Conservation (phyloP, 2,888 invertebrate species). For the Corythucha ciliata region DNA sequence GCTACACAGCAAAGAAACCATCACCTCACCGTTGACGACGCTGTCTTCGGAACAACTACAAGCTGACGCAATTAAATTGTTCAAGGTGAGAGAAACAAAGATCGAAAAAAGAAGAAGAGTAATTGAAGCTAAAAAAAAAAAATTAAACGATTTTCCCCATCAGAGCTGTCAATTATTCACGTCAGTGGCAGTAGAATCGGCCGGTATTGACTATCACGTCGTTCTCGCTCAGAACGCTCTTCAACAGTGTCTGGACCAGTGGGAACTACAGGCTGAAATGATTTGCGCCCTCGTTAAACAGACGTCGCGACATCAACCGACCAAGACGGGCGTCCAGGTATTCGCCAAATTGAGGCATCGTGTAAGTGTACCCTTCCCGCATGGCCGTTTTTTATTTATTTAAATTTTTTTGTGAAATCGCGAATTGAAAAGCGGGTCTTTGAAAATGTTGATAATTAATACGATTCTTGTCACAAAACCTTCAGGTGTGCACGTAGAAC, state of each 20-base stretch:
- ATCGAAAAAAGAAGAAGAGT: neutral
- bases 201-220: conserved; percentile 95
- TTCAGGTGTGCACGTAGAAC: too few species aligned
- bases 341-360: conserved; percentile 48
- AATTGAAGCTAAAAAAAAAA: neutral
- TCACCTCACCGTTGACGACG: conserved; percentile 80
- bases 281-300: conserved; percentile 85
- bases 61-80: conserved; percentile 83
- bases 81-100: conserved; percentile 55
- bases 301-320: conserved; percentile 76
- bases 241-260: conserved; percentile 80
- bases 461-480: too few species aligned
- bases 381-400: conserved; percentile 29
- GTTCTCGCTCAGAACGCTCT: conserved; percentile 93
- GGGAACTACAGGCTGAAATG: conserved; percentile 87
- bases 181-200: conserved; percentile 89
- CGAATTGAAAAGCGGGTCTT: too few species aligned
- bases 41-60: conserved; percentile 81
- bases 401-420: conserved; percentile 14
- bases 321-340: conserved; percentile 77
- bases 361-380: conserved; percentile 40
- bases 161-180: conserved; percentile 93
- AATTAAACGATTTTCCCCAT: conserved; percentile 29
- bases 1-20: conserved; percentile 82
- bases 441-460: too few species aligned